A percentile compares a stretch with the other conserved stretches of the same genome.
Evolutionary conservation across 2,113 vertebrate species (phyloP).

Genomic region (Syngnathus scovelli): DNA sequence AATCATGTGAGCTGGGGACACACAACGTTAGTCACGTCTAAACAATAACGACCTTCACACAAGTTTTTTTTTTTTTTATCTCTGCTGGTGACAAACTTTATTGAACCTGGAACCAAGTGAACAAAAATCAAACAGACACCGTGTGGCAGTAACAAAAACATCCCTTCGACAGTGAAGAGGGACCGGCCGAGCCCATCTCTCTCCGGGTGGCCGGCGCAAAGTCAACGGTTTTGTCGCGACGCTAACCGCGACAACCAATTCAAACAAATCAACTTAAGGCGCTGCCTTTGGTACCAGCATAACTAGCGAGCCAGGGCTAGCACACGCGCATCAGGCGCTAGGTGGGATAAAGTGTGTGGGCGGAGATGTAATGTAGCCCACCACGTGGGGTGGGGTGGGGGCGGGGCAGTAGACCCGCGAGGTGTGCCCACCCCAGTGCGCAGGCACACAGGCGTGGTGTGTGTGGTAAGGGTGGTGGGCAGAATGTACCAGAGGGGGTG

Average conservation of each 20-base stretch:
- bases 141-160: neutral
- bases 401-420: constrained; percentile 73
- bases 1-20: too few species aligned
- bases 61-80: neutral
- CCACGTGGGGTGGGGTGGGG: constrained; percentile 58
- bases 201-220: neutral
- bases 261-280: neutral
- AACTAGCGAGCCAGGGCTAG: neutral
- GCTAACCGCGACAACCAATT: neutral
- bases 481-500: constrained; percentile 23
- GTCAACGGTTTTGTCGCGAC: neutral
- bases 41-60: too few species aligned
- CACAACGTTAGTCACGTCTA: too few species aligned
- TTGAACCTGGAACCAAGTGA: neutral
- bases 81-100: constrained; percentile 7
- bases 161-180: neutral
- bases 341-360: constrained; percentile 76
- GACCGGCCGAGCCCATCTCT: neutral
- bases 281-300: too few species aligned
- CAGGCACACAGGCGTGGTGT: constrained; percentile 67
- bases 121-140: neutral
- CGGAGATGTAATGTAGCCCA: constrained; percentile 74
- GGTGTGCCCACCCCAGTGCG: constrained; percentile 65
- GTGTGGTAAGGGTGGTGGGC: constrained; percentile 52
- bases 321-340: constrained; percentile 55